Percentiles rank a stretch among this genome's conserved stretches.
phyloP scores from a whole-genome alignment of 2,888 invertebrate genomes.

The Empis stercorea region DNA sequence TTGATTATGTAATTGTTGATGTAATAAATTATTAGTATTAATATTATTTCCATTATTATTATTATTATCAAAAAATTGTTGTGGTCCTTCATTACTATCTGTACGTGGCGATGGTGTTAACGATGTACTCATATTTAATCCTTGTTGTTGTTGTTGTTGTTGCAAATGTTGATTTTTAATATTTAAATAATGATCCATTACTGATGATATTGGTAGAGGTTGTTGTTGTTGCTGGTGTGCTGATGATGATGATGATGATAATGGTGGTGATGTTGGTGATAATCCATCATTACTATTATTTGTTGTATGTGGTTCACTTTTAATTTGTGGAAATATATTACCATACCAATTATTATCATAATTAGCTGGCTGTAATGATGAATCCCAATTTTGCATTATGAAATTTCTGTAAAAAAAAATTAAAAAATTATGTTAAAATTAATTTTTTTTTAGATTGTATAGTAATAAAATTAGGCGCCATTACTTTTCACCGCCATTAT shows the following conservation, averaged over 20 bases:
- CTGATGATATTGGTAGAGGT: constrained; percentile 15
- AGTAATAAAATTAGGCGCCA: too few relatives aligned
- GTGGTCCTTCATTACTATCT: constrained; percentile 31
- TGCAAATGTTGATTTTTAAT: constrained; percentile 26
- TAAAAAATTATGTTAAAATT: neutral
- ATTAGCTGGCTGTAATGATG: constrained; percentile 26
- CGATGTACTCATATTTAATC: constrained; percentile 17
- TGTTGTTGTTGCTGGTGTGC: constrained; percentile 15
- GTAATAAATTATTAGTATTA: neutral
- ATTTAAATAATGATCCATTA: constrained; percentile 28
- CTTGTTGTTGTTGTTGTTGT: constrained; percentile 20
- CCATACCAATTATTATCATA: constrained; percentile 34
- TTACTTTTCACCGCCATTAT: too few relatives aligned
- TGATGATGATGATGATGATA: constrained; percentile 14
- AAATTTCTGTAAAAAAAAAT: neutral
- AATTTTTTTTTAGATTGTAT: neutral
- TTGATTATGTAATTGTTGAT: constrained; percentile 21
- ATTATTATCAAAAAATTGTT: constrained; percentile 2
- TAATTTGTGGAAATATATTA: constrained; percentile 29
- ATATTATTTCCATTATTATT: neutral
- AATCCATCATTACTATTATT: neutral
- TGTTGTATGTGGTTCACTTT: constrained; percentile 24
- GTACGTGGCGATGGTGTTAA: constrained; percentile 40
- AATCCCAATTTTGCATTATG: constrained; percentile 35
- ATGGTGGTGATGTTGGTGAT: constrained; percentile 14